Conservation (phyloP, 2,797 vertebrate species). For the Kryptolebias ocellatus region DNA sequence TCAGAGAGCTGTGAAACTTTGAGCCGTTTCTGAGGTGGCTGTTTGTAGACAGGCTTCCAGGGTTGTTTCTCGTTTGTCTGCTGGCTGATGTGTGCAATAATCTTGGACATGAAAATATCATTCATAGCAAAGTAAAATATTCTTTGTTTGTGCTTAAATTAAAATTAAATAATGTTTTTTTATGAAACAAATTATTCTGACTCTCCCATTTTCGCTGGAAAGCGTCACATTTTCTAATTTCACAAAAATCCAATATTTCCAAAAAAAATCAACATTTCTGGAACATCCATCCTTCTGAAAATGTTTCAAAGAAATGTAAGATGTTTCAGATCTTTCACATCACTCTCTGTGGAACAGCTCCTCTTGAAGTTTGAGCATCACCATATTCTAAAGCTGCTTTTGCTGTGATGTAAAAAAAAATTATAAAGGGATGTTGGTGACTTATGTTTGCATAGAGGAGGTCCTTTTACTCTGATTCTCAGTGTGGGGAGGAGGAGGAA, state of each 20-base stretch:
- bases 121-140: neutral
- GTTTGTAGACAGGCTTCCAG: conserved; percentile 2
- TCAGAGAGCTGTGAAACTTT: conserved; percentile 22
- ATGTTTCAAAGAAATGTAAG: conserved; percentile 35
- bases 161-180: neutral
- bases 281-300: conserved; percentile 1
- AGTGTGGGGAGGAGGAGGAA: conserved; percentile 35
- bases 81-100: conserved; percentile 2
- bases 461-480: conserved; percentile 74
- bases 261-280: conserved; percentile 8
- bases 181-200: neutral
- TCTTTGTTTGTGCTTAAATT: neutral
- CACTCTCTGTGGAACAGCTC: conserved; percentile 33
- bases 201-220: neutral
- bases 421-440: conserved; percentile 50
- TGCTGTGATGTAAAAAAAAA: conserved; percentile 63
- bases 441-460: conserved; percentile 45
- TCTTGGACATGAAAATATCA: no score
- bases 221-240: neutral
- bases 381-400: conserved; percentile 58
- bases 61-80: conserved; percentile 30
- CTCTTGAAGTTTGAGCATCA: conserved; percentile 47
- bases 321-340: conserved; percentile 31
- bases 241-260: neutral
- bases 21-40: conserved; percentile 4